phyloP scores from a whole-genome alignment of 2,888 invertebrate genomes.

The Scaptomyza parva region DNA sequence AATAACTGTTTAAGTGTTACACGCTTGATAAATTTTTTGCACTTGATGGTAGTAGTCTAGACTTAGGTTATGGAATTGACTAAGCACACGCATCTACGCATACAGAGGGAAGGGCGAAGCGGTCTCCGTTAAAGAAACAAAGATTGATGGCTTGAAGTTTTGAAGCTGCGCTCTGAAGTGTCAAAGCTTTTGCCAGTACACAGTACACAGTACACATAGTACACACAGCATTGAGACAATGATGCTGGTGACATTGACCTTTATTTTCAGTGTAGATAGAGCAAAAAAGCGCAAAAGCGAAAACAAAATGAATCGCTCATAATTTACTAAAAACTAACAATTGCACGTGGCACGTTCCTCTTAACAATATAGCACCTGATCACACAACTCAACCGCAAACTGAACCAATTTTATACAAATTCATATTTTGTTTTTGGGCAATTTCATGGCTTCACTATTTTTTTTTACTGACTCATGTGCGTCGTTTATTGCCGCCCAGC shows the following conservation, averaged over 20 bases:
- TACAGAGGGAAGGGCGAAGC: no score
- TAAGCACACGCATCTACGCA: background rate
- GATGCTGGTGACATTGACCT: constrained; percentile 70
- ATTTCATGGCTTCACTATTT: constrained; percentile 47
- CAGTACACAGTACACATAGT: no score
- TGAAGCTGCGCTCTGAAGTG: constrained; percentile 54
- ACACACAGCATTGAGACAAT: constrained; percentile 39
- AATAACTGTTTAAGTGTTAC: no score
- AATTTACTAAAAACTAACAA: constrained; percentile 33
- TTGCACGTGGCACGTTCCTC: constrained; percentile 45
- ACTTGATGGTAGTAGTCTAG: background rate
- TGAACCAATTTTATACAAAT: constrained; percentile 62
- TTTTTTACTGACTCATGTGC: constrained; percentile 68
- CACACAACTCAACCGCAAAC: constrained; percentile 23
- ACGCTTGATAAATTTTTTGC: no score
- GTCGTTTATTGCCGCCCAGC: constrained; percentile 45
- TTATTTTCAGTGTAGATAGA: constrained; percentile 55
- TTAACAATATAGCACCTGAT: constrained; percentile 13
- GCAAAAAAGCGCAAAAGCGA: no score
- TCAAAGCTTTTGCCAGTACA: constrained; percentile 59
- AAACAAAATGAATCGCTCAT: constrained; percentile 43
- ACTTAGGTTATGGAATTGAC: background rate
- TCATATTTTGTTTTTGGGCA: constrained; percentile 17
- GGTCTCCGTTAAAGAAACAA: constrained; percentile 16
- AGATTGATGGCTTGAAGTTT: constrained; percentile 65